Percentiles rank a stretch among this genome's conserved stretches.
Evolutionary conservation across 2,888 invertebrate species (phyloP).

Genomic region (Pomacea canaliculata): DNA sequence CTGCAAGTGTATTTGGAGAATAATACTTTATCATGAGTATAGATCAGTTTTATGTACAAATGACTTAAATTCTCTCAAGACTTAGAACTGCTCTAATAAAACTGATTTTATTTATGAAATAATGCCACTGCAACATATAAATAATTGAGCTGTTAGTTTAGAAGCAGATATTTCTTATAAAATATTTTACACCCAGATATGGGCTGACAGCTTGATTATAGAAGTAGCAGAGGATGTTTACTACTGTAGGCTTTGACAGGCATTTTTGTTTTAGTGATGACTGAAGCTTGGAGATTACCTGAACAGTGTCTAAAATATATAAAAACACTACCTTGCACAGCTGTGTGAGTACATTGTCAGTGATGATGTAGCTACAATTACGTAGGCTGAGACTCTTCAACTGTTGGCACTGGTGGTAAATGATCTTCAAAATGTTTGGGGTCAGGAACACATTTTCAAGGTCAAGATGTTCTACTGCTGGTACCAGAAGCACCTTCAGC

Average conservation of each 20-base stretch:
- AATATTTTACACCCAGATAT: too few species aligned
- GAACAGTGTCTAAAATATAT: too few species aligned
- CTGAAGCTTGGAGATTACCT: too few species aligned
- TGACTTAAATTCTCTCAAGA: neutral
- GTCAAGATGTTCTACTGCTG: conserved; percentile 56
- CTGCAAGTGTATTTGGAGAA: conserved; percentile 41
- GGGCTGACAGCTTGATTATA: too few species aligned
- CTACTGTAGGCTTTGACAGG: too few species aligned
- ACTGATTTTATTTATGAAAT: neutral
- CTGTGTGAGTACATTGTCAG: conserved; percentile 53
- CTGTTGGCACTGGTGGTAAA: conserved; percentile 54
- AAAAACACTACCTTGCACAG: conserved; percentile 50
- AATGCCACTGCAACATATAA: too few species aligned
- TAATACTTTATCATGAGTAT: neutral
- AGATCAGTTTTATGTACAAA: neutral
- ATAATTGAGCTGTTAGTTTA: too few species aligned
- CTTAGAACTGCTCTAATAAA: neutral
- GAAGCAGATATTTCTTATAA: too few species aligned
- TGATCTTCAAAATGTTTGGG: conserved; percentile 45
- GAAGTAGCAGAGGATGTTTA: too few species aligned
- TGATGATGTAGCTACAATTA: conserved; percentile 62
- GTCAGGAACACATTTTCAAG: conserved; percentile 59
- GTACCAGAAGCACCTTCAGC: conserved; percentile 50
- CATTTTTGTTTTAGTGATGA: too few species aligned
- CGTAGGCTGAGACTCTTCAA: conserved; percentile 55